phyloP scores from a whole-genome alignment of 2,888 invertebrate species.

The Pasiphila rectangulata region DNA sequence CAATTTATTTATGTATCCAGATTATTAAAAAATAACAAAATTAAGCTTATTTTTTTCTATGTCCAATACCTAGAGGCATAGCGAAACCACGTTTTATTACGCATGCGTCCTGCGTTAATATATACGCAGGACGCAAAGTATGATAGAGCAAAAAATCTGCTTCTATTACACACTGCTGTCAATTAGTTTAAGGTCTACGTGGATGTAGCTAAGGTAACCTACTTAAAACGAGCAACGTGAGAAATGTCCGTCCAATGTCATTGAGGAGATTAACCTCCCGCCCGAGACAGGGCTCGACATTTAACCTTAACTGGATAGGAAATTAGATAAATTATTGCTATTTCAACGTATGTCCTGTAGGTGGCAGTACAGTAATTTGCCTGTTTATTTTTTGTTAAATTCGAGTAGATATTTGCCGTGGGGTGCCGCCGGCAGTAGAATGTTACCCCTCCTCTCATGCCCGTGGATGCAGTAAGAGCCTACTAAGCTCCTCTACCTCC shows the following conservation, averaged over 20 bases:
- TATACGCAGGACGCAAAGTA: conserved; percentile 34
- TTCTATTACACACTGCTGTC: conserved; percentile 10
- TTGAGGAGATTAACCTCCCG: conserved; percentile 49
- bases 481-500: too few relatives aligned
- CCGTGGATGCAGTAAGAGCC: too few relatives aligned
- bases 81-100: too few relatives aligned
- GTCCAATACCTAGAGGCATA: conserved; percentile 45
- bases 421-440: too few relatives aligned
- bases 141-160: conserved; percentile 35
- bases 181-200: conserved; percentile 34
- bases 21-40: conserved; percentile 3
- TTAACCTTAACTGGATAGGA: conserved; percentile 34
- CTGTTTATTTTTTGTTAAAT: too few relatives aligned
- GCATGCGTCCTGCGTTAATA: too few relatives aligned
- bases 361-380: not conserved
- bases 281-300: conserved; percentile 42
- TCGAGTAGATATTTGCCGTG: too few relatives aligned
- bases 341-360: conserved; percentile 20
- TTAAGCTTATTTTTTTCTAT: conserved; percentile 44
- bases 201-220: conserved; percentile 43
- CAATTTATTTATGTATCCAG: conserved; percentile 3
- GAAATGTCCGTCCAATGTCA: conserved; percentile 53
- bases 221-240: conserved; percentile 49
- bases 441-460: too few relatives aligned
- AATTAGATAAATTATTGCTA: conserved; percentile 38